Evolutionary conservation across 2,797 vertebrate species (phyloP).

Genomic region (Rhadinocentrus ornatus): DNA sequence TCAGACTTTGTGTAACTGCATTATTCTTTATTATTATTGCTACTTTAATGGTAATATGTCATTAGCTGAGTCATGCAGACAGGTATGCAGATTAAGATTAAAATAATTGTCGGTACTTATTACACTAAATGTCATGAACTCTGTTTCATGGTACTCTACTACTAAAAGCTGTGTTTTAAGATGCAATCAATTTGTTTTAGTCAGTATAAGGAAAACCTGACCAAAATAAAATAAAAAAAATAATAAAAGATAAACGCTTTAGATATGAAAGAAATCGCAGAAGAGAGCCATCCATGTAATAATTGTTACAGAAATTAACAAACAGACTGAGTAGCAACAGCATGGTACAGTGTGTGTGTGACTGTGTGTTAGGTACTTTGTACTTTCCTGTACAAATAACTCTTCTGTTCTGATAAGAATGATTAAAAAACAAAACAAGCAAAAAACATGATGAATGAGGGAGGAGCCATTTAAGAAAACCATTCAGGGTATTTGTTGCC

Average conservation of each 20-base stretch:
- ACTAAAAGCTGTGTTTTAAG: background rate
- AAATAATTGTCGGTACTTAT: background rate
- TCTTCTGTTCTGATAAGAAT: constrained; percentile 16
- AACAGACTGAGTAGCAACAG: constrained; percentile 16
- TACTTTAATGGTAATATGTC: background rate
- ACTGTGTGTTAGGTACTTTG: constrained; percentile 12
- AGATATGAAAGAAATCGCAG: background rate
- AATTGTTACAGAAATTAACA: constrained; percentile 13
- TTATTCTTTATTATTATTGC: background rate
- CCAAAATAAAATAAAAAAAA: too few species aligned
- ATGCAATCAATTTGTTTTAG: background rate
- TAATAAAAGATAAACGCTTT: too few species aligned
- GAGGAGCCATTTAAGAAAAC: background rate
- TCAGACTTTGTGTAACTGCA: too few species aligned
- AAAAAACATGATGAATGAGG: constrained; percentile 12
- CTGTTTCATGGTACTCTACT: too few species aligned
- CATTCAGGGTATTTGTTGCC: constrained; percentile 9
- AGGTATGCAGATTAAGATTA: background rate
- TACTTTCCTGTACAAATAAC: background rate
- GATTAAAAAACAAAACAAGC: background rate
- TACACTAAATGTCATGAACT: too few species aligned
- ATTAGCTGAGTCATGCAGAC: background rate
- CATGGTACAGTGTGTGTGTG: background rate
- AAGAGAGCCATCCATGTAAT: background rate
- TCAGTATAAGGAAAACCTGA: too few species aligned